Base-by-base conservation (phyloP, 2,113 vertebrate genomes). In the Tychaedon coryphoeus region DNA sequence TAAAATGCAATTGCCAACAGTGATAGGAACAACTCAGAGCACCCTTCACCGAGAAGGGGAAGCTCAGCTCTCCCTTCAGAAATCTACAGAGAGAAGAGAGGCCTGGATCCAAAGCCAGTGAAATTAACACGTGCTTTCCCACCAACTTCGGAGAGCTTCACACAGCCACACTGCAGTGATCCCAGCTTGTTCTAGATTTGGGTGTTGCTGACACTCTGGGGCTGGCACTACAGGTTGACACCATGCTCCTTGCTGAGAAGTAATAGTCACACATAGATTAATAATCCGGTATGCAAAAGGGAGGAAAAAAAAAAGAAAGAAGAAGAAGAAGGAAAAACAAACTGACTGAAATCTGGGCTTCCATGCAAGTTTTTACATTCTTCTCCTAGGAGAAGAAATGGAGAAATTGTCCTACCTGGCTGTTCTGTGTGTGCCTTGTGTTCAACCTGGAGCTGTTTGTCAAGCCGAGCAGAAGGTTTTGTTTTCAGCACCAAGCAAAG, bases 371-470 rank as follows among this genome's bases (percentile, higher is more conserved):
- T 85, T 73, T 73, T 19, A 48, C 29, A 9, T n/a, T 72, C 80
- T 58, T n/a, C 14, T 70, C 70, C 6, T 9, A 26, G 34, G 42
- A 57, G 22, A 50, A 57, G 13, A 50, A 73, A 64, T 12, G 1
- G 69, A 75, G 10, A 31, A 42, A 31, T 48, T 38, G 12, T 48
- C 96, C 38, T 92, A 97, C 96, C 95, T 91, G 87, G 23, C 14
- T 47, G 33, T 12, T 62, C 8, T 42, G 45, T 42, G 33, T 15
- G n/a, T n/a, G n/a, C n/a, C 58, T 66, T 80, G 72, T 76, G 56
- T 57, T 79, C 69, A 36, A n/a, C 18, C 58, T 67, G 75, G 42
- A 79, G 88, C 51, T 26, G 48, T 71, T 72, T 45, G 54, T 34
- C 13, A 8, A 16, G 4, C 8, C 19, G 24, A 57, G 8, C 17